phyloP scores from a whole-genome alignment of 2,113 vertebrate genomes.

The Ranitomeya variabilis region DNA sequence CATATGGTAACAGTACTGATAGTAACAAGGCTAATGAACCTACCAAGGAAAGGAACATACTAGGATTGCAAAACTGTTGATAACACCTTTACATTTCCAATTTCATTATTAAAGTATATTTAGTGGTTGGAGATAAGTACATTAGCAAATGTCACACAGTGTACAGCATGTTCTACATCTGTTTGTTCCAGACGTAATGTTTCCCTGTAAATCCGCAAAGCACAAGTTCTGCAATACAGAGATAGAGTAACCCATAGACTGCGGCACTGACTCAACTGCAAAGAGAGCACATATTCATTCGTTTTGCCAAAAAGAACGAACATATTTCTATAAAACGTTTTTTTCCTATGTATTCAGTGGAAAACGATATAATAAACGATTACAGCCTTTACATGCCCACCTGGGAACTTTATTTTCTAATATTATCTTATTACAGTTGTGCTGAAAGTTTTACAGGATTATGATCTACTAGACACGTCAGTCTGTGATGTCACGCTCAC shows the following conservation, averaged over 20 bases:
- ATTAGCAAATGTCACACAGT: constrained; percentile 18
- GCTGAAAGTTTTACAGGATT: too few relatives aligned
- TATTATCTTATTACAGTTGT: not conserved
- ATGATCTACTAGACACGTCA: too few relatives aligned
- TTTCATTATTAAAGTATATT: constrained; percentile 15
- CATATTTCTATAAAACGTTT: not conserved
- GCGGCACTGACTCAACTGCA: not conserved
- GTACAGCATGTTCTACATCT: constrained; percentile 5
- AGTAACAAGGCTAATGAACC: not conserved
- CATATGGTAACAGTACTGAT: not conserved
- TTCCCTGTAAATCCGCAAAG: not conserved
- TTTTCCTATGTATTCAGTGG: not conserved
- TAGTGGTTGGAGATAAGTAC: constrained; percentile 9
- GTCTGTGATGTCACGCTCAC: too few relatives aligned
- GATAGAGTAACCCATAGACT: not conserved
- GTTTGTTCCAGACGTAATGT: not conserved
- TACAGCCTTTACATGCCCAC: not conserved
- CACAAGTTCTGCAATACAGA: not conserved
- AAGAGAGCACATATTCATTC: not conserved
- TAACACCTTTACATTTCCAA: not conserved
- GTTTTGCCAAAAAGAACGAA: not conserved
- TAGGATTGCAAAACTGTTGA: not conserved
- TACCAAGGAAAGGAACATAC: not conserved
- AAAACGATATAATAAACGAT: not conserved
- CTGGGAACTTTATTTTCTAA: not conserved